Conservation (phyloP, 2,888 invertebrate species). For the Meteorus colon region DNA sequence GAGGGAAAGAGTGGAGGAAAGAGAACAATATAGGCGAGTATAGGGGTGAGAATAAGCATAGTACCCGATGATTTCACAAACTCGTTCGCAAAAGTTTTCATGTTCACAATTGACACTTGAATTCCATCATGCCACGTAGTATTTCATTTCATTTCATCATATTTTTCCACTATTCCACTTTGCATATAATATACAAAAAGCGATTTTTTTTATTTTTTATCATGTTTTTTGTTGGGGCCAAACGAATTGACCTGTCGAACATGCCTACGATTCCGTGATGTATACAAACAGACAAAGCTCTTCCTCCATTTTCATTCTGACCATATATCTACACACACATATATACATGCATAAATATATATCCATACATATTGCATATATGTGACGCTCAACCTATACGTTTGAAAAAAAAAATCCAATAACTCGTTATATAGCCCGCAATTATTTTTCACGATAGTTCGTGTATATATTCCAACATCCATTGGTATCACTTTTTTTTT, state of each 20-base stretch:
- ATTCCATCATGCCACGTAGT: conserved; percentile 36
- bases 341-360: neutral
- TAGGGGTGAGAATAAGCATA: neutral
- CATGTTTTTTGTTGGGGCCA: conserved; percentile 26
- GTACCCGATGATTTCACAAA: neutral
- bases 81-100: conserved; percentile 40
- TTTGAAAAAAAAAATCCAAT: conserved; percentile 26
- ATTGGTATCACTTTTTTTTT: neutral
- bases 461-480: conserved; percentile 28
- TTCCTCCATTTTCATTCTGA: conserved; percentile 9
- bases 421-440: conserved; percentile 33
- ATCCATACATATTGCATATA: neutral
- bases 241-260: conserved; percentile 43
- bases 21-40: neutral
- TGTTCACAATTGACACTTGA: conserved; percentile 42
- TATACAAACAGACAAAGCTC: conserved; percentile 16
- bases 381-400: conserved; percentile 21
- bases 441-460: conserved; percentile 26
- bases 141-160: conserved; percentile 22
- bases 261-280: conserved; percentile 25
- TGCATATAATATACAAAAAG: neutral
- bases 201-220: neutral
- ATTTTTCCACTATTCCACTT: neutral
- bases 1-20: conserved; percentile 14
- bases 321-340: neutral